Base-by-base conservation (phyloP, 2,113 vertebrate genomes). In the Motacilla alba region DNA sequence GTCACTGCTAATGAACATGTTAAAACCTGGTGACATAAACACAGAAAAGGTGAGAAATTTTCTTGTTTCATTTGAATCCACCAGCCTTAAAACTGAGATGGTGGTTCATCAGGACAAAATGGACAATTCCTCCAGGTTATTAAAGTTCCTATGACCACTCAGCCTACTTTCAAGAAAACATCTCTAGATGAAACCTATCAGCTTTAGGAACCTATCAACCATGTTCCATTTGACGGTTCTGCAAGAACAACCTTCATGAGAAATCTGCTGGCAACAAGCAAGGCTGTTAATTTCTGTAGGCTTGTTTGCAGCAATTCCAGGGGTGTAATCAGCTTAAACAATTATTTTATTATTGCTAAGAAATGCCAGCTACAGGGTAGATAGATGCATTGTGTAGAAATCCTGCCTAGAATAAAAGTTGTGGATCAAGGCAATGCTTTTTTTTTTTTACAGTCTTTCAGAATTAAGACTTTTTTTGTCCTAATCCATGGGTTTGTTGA, bases 21-120 rank as follows among this genome's bases (percentile, higher is more conserved):
- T 31, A 60, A 79, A 76, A 26, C 4, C 31, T 46, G n/a, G 24
- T 73, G 11, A 43, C 16, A 27, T 41, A 47, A 63, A 44, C 7
- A 81, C 20, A 56, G 33, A 43, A 74, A 63, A 87, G 3, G 7
- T 49, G 33, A 84, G 4, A 79, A n/a, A 26, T 50, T 64, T 78
- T 44, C 5, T 28, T 33, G 2, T 60, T 30, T n/a, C 5, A 11
- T 66, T 85, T 55, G 21, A 76, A 73, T 8, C 26, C 10, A 22
- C 50, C 22, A 53, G 10, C 7, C 5, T 31, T 72, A 41, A 69
- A 79, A 72, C 0, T 26, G 13, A 53, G 16, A 39, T 0, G 0
- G 12, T 37, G 10, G 20, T 43, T 79, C 22, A 44, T 44, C 2
- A 66, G 14, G 31, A 2, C 15, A 73, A 89, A 94, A 53, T 2